Evolutionary conservation across 2,797 vertebrate species (phyloP).

Genomic region (Sebastes iracundus): DNA sequence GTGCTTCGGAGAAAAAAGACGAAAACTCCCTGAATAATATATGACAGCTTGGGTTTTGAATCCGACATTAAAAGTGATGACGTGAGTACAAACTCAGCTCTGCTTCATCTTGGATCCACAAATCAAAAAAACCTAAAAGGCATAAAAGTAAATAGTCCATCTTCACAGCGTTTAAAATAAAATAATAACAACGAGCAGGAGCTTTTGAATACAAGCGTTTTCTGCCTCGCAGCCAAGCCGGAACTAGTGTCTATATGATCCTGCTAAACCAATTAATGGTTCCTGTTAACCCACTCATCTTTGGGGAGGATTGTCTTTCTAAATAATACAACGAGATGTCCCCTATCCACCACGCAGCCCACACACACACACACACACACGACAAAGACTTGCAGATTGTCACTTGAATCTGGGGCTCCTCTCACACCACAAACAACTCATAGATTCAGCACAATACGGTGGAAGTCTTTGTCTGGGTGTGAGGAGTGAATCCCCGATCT

Average conservation of each 20-base stretch:
- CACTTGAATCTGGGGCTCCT: constrained; percentile 69
- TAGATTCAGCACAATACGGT: constrained; percentile 68
- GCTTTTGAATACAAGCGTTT: constrained; percentile 61
- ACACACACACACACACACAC: constrained; percentile 64
- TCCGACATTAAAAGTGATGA: constrained; percentile 85
- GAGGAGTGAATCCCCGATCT: constrained; percentile 66
- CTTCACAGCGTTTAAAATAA: constrained; percentile 56
- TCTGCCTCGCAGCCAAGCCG: constrained; percentile 72
- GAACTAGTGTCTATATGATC: constrained; percentile 77
- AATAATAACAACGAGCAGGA: constrained; percentile 43
- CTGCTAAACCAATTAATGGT: constrained; percentile 85
- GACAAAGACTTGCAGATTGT: constrained; percentile 74
- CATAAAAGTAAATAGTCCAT: constrained; percentile 77
- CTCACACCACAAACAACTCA: constrained; percentile 69
- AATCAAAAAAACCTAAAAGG: constrained; percentile 78
- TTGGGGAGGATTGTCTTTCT: constrained; percentile 78
- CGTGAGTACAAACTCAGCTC: constrained; percentile 78
- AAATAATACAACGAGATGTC: constrained; percentile 80
- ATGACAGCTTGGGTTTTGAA: constrained; percentile 82
- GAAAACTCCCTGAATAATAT: constrained; percentile 84
- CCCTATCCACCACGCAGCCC: constrained; percentile 69
- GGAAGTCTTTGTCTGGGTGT: constrained; percentile 74
- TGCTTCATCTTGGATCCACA: constrained; percentile 76
- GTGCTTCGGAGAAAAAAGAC: constrained; percentile 70
- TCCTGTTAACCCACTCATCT: constrained; percentile 83